Percentiles rank a stretch among this genome's conserved stretches.
Conservation (phyloP, 2,113 vertebrate genomes). For the Sinocyclocheilus anophthalmus region DNA sequence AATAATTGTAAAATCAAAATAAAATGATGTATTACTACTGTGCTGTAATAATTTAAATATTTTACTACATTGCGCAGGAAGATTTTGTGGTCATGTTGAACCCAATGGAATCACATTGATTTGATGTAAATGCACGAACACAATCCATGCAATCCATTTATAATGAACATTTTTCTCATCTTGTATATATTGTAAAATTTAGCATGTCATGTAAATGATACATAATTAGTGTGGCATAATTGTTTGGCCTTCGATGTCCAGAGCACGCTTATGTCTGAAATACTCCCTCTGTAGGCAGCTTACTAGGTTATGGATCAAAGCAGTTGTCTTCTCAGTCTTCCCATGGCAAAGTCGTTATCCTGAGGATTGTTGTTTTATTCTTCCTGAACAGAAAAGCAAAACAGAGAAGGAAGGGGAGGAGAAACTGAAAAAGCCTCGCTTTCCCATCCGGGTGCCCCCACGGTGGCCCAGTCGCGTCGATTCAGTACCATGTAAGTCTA, state of each 20-base stretch:
- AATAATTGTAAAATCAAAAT: background rate
- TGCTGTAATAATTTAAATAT: background rate
- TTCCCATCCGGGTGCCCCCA: conserved; percentile 89
- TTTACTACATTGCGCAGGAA: no score
- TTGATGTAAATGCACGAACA: background rate
- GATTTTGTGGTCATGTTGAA: background rate
- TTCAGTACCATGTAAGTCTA: conserved; percentile 81
- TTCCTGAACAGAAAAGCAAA: conserved; percentile 81
- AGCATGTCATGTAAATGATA: background rate
- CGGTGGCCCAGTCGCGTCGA: conserved; percentile 88
- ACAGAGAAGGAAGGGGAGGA: conserved; percentile 93
- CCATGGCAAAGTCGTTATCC: background rate
- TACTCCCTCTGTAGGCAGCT: background rate
- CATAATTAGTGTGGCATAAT: background rate
- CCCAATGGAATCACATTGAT: background rate
- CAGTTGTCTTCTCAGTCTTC: background rate
- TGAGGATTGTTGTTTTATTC: background rate
- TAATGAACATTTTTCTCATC: background rate
- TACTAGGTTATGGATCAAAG: background rate
- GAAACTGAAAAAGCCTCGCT: conserved; percentile 88
- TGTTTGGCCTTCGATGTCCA: background rate
- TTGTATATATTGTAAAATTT: background rate
- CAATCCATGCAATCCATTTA: background rate
- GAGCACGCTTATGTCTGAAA: background rate
- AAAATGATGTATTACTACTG: background rate